phyloP scores from a whole-genome alignment of 2,888 invertebrate genomes.

The Sussaba pulchella region DNA sequence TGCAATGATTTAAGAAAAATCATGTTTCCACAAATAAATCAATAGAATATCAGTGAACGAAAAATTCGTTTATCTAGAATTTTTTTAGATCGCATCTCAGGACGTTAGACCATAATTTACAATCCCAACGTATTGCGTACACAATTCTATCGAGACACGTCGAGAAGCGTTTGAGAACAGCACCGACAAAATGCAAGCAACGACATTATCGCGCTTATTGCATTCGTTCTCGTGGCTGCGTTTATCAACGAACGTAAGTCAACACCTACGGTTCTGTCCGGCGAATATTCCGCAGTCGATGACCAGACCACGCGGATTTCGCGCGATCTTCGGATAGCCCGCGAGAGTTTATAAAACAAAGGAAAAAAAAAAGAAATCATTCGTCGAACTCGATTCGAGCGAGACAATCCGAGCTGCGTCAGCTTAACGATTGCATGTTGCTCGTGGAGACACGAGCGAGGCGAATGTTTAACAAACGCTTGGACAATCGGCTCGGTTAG shows the following conservation, averaged over 20 bases:
- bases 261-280: slow-evolving; percentile 3
- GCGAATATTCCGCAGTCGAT: slow-evolving; percentile 16
- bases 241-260: slow-evolving; percentile 14
- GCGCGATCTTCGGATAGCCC: neutral
- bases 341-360: neutral
- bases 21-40: too few relatives aligned
- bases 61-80: too few relatives aligned
- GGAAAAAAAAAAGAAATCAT: too few relatives aligned
- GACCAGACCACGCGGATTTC: neutral
- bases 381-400: too few relatives aligned
- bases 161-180: neutral
- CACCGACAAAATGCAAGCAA: slow-evolving; percentile 4
- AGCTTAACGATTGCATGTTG: slow-evolving; percentile 8
- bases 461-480: slow-evolving; percentile 4
- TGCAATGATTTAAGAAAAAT: too few relatives aligned
- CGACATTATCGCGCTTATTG: slow-evolving; percentile 13
- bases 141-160: slow-evolving; percentile 4
- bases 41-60: too few relatives aligned
- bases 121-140: neutral
- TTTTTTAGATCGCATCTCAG: too few relatives aligned
- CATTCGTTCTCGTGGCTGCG: neutral
- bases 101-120: slow-evolving; percentile 3
- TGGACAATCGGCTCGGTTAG: neutral
- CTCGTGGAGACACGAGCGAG: neutral
- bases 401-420: slow-evolving; percentile 7